A percentile compares a stretch with the other conserved stretches of the same genome.
These are phyloP conservation scores for Acipenser oxyrinchus DNA, from an alignment of 2,797 vertebrate genomes.

Conservation along the genomic window DNA sequence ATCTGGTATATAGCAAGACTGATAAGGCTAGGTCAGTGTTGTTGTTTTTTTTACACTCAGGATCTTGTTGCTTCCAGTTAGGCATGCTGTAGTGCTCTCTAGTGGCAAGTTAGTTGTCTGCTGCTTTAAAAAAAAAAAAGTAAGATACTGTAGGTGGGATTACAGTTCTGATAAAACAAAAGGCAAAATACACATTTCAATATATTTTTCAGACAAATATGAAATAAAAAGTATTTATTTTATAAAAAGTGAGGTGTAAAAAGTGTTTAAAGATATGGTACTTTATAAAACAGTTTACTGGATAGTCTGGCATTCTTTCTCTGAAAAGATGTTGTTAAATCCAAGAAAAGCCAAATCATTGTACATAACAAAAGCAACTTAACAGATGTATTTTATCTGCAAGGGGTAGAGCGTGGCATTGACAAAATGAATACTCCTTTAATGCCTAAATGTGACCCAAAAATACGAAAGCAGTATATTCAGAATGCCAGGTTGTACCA, in stretches of 20 bases:
- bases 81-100: conserved; percentile 59
- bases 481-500: conserved; percentile 8
- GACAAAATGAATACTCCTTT: conserved; percentile 6
- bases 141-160: too few species aligned
- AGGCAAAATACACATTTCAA: too few species aligned
- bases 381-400: conserved; percentile 59
- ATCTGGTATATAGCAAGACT: conserved; percentile 29
- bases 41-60: too few species aligned
- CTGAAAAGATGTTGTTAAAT: too few species aligned
- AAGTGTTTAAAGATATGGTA: too few species aligned
- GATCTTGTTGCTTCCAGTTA: conserved; percentile 28
- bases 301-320: too few species aligned
- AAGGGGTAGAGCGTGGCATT: conserved; percentile 44
- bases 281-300: too few species aligned
- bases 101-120: conserved; percentile 34
- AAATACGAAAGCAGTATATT: conserved; percentile 25
- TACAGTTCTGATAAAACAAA: too few species aligned
- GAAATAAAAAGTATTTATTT: too few species aligned
- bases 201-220: too few species aligned
- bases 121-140: background rate
- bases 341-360: too few species aligned
- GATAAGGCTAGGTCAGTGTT: conserved; percentile 29
- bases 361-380: conserved; percentile 33
- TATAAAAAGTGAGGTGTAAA: too few species aligned
- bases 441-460: conserved; percentile 22